These are phyloP conservation scores for Apeltes quadracus DNA, from an alignment of 2,113 vertebrate species.

Conservation along the genomic window DNA sequence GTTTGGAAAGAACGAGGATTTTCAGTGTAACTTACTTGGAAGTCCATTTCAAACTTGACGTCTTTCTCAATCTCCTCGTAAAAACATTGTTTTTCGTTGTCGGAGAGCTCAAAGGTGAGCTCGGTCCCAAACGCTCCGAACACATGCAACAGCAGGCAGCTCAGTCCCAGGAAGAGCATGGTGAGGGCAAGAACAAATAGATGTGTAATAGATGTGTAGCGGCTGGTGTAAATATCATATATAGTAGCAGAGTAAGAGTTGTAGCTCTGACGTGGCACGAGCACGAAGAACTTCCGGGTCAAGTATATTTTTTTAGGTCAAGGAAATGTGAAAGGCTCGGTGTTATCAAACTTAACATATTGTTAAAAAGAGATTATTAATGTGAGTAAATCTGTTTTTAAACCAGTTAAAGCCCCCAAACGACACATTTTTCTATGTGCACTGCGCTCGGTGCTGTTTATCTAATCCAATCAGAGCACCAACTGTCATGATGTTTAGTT, in stretches of 20 bases:
- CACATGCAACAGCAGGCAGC: slow-evolving; percentile 49
- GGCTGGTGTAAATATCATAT: too few species aligned
- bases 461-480: background rate
- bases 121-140: slow-evolving; percentile 66
- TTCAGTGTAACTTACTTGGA: slow-evolving; percentile 74
- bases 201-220: background rate
- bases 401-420: background rate
- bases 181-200: background rate
- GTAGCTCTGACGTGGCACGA: slow-evolving; percentile 79
- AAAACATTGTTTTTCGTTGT: slow-evolving; percentile 84
- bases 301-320: slow-evolving; percentile 10
- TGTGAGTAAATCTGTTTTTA: background rate
- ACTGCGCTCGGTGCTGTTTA: background rate
- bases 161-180: slow-evolving; percentile 47
- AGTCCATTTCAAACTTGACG: slow-evolving; percentile 78
- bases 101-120: slow-evolving; percentile 80
- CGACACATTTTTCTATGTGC: background rate
- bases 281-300: slow-evolving; percentile 69
- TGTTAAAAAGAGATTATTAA: background rate
- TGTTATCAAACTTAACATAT: background rate
- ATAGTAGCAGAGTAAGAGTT: background rate
- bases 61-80: slow-evolving; percentile 78
- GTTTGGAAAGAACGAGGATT: background rate
- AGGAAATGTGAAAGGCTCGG: background rate
- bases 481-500: background rate